Evolutionary conservation across 2,113 vertebrate genomes (phyloP).

Genomic region (Sylvia atricapilla): DNA sequence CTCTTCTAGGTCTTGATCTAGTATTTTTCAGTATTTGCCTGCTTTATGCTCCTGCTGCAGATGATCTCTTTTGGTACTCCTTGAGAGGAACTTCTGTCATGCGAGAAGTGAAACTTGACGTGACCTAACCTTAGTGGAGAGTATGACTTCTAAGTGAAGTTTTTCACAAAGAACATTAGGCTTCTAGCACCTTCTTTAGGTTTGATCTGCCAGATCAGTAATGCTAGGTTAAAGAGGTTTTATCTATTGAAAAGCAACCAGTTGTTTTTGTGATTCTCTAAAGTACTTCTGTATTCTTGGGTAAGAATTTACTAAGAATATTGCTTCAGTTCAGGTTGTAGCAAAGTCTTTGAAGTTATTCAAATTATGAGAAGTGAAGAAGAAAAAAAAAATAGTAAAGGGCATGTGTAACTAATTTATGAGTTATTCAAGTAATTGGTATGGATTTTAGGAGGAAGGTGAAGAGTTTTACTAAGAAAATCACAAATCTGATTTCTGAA

Average conservation of each 20-base stretch:
- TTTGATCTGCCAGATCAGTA: not conserved
- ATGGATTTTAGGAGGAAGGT: not conserved
- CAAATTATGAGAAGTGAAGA: not conserved
- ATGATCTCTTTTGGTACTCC: not conserved
- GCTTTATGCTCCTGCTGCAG: not conserved
- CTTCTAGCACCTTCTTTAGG: not conserved
- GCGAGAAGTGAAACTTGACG: not conserved
- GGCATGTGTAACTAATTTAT: not conserved
- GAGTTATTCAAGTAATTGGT: not conserved
- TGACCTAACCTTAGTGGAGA: not conserved
- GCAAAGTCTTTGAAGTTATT: not conserved
- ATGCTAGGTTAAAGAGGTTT: not conserved
- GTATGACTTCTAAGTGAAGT: not conserved
- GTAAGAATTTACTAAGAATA: not conserved
- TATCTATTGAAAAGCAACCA: not conserved
- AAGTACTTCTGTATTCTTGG: not conserved
- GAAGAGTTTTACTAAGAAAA: not conserved
- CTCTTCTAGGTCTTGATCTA: not conserved
- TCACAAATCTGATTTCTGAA: not conserved
- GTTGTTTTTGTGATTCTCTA: not conserved
- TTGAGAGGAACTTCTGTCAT: not conserved
- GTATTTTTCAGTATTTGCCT: accelerated
- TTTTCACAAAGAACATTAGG: not conserved
- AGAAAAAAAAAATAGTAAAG: not conserved
- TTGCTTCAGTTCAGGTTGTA: not conserved